A percentile compares a stretch with the other conserved stretches of the same genome.
phyloP scores from a whole-genome alignment of 2,888 invertebrate genomes.

The Diadromus collaris region DNA sequence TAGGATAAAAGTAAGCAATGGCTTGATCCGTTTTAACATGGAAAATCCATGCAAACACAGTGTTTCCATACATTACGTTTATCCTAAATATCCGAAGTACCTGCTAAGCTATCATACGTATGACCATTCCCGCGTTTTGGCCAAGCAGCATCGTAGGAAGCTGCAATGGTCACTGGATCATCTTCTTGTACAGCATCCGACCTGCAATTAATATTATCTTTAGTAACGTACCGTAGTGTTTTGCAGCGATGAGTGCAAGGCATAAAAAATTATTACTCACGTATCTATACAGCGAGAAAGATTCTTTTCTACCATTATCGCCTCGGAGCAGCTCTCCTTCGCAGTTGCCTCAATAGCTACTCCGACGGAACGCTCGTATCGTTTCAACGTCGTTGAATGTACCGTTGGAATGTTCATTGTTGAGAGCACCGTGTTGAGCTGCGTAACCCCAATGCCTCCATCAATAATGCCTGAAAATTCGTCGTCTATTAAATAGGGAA shows the following conservation, averaged over 20 bases:
- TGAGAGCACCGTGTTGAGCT: neutral
- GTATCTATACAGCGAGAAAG: neutral
- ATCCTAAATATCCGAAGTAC: neutral
- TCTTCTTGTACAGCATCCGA: neutral
- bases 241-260: too few species aligned
- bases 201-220: neutral
- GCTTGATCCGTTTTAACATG: too few species aligned
- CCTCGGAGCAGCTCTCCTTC: neutral
- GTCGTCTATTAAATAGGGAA: neutral
- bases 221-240: too few species aligned
- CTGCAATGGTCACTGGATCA: conserved; percentile 11
- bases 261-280: too few species aligned
- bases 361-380: neutral
- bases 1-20: too few species aligned
- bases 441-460: neutral
- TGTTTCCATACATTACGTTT: too few species aligned
- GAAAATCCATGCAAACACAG: too few species aligned
- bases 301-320: neutral
- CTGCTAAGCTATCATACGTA: conserved; percentile 20
- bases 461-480: neutral
- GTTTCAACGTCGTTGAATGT: neutral
- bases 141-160: conserved; percentile 23
- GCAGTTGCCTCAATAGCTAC: neutral
- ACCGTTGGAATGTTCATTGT: neutral
- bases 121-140: conserved; percentile 20